Conservation (phyloP, 2,888 invertebrate species). For the Teleogryllus oceanicus region DNA sequence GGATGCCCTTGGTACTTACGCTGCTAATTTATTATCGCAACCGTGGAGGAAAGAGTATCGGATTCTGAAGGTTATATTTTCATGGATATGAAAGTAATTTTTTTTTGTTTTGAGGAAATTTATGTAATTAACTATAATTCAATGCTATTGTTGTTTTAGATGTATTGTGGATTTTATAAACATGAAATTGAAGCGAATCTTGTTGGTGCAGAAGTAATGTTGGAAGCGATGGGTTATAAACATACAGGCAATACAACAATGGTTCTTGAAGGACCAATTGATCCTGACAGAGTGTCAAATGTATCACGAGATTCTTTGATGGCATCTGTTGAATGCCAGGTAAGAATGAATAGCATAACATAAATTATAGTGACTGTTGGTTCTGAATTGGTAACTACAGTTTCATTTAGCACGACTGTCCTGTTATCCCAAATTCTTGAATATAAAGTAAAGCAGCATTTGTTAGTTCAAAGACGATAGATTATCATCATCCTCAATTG, state of each 20-base stretch:
- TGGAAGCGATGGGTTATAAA: constrained; percentile 80
- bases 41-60: constrained; percentile 88
- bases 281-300: constrained; percentile 74
- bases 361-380: no score
- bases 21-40: constrained; percentile 77
- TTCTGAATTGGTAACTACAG: not conserved
- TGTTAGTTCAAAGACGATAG: no score
- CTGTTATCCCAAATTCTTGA: not conserved
- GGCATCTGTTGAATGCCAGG: constrained; percentile 85
- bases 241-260: constrained; percentile 50
- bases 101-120: not conserved
- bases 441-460: not conserved
- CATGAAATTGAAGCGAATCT: constrained; percentile 81
- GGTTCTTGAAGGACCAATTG: constrained; percentile 67
- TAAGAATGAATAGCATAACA: constrained; percentile 43
- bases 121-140: constrained; percentile 18
- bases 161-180: constrained; percentile 83
- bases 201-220: constrained; percentile 70
- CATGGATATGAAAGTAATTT: not conserved
- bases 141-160: constrained; percentile 50
- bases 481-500: no score
- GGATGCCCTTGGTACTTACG: constrained; percentile 80
- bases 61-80: constrained; percentile 62
- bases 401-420: not conserved
- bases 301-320: constrained; percentile 81